Evolutionary conservation across 2,888 invertebrate genomes (phyloP).

Genomic region (Quadroppia sp.): DNA sequence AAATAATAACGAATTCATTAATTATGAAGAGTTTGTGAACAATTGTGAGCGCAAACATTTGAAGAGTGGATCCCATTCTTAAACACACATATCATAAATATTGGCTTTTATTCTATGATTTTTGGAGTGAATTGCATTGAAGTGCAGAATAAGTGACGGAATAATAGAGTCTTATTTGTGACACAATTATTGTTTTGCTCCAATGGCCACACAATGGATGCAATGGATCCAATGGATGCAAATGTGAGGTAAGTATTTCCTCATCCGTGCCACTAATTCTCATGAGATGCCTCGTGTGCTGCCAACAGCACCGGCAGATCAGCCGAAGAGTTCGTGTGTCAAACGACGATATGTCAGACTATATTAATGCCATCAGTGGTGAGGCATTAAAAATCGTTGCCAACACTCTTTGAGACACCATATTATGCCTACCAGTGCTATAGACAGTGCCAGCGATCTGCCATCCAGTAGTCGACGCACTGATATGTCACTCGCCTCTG

Average conservation of each 20-base stretch:
- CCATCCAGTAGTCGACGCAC: background rate
- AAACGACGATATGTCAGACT: slow-evolving; percentile 33
- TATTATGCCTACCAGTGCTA: background rate
- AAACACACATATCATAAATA: no score
- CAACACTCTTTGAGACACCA: slow-evolving; percentile 20
- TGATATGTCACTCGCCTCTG: slow-evolving; percentile 24
- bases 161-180: background rate
- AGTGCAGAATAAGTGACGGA: background rate
- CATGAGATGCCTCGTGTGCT: background rate
- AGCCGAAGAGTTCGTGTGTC: slow-evolving; percentile 27
- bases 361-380: slow-evolving; percentile 29
- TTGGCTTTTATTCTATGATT: no score
- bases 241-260: slow-evolving; percentile 30
- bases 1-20: no score
- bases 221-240: slow-evolving; percentile 36
- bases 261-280: slow-evolving; percentile 19
- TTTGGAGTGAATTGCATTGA: no score
- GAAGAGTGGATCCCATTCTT: no score
- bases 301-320: background rate
- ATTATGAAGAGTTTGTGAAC: no score
- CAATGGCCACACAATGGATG: slow-evolving; percentile 14
- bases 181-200: slow-evolving; percentile 27
- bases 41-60: no score
- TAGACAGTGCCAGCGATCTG: no score
- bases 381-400: slow-evolving; percentile 26